phyloP scores from a whole-genome alignment of 2,888 invertebrate species.

The Dryomyza anilis region DNA sequence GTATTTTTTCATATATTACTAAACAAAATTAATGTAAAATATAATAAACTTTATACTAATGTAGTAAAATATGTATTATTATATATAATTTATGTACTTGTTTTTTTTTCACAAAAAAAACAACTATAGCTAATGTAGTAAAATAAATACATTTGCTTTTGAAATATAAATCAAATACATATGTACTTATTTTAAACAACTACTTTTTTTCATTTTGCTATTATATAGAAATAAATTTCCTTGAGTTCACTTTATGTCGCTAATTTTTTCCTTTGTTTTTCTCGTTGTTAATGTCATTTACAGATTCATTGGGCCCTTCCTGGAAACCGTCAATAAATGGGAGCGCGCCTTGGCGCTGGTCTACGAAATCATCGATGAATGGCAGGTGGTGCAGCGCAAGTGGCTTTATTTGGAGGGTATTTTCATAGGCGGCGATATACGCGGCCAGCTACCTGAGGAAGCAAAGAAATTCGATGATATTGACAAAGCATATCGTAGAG shows the following conservation, averaged over 20 bases:
- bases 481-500: conserved; percentile 78
- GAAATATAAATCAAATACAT: too few species aligned
- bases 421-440: conserved; percentile 87
- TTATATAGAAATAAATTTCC: too few species aligned
- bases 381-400: conserved; percentile 84
- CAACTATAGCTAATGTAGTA: too few species aligned
- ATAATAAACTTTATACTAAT: too few species aligned
- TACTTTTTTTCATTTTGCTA: background rate
- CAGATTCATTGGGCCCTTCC: conserved; percentile 88
- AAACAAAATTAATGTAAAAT: too few species aligned
- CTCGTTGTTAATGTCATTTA: background rate
- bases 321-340: conserved; percentile 82
- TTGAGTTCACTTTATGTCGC: too few species aligned
- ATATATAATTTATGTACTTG: too few species aligned
- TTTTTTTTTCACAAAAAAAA: too few species aligned
- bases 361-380: conserved; percentile 85
- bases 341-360: conserved; percentile 80
- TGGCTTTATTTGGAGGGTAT: conserved; percentile 94
- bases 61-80: too few species aligned
- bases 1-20: too few species aligned
- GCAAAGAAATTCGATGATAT: conserved; percentile 90
- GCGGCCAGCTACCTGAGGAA: conserved; percentile 85
- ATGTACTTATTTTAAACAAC: too few species aligned
- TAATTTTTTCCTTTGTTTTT: background rate
- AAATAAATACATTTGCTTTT: too few species aligned